Evolutionary conservation across 1,140 invertebrate species (phyloP), one percentile per base, ranked within the genome.

Genomic region (Saxidomus purpurata): DNA sequence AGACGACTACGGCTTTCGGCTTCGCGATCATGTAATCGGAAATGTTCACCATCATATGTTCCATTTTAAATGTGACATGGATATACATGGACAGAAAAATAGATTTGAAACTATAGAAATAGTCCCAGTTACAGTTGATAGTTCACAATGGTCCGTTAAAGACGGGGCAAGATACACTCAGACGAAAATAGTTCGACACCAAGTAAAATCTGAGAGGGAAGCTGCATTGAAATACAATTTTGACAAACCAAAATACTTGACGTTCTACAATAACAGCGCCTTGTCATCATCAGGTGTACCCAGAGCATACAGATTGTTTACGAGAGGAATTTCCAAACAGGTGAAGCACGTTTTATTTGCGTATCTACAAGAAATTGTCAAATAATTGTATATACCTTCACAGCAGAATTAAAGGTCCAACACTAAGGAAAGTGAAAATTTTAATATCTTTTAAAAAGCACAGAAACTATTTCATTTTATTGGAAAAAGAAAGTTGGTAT

Each of bases 21-120:
- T 94, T 17, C 69, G 71, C 6, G 85, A 90, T 40, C 13, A 89
- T 2, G 59, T 86, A 8, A 52, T 84, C 28, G 94, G 89, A 28
- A 91, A 91, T 71, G 76, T 94, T 0, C 93, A 94, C 63, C 87
- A 91, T 61, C 93, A 94, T 69, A 79, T 92, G 40, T 91, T 94
- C 69, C 61, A 93, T 71, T 94, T 91, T 82, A 94, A 94, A 69
- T 88, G 90, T 3, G 93, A 93, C 67, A 34, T 93, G 38, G 93
- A 93, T 59, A 87, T 93, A 19, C 43, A 87, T 22, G 92, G 92
- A 22, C 61, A 17, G 11, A 69, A 71, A 38, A 94, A 94, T 69
- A 83, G 93, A 43, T 92, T 90, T 52, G 87, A 90, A 89, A 92
- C 92, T 15, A 84, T 94, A 28, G 91, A 92, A 55, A 93, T 95